Conservation (phyloP, 2,113 vertebrate species). For the Plectropomus leopardus region DNA sequence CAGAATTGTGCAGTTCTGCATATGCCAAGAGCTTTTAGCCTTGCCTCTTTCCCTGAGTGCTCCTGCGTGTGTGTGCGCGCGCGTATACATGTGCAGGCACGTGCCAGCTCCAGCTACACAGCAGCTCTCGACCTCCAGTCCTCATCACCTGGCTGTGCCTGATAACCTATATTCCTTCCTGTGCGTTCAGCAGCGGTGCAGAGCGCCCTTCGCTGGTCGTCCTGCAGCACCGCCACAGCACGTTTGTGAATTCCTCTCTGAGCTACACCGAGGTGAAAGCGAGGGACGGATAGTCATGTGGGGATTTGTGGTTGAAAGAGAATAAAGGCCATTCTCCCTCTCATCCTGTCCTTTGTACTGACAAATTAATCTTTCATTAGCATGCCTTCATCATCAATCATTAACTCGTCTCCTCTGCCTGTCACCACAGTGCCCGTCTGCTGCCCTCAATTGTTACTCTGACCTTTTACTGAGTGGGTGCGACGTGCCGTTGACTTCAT, state of each 20-base stretch:
- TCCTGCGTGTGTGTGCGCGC: slow-evolving; percentile 11
- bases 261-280: slow-evolving; percentile 34
- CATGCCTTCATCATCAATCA: slow-evolving; percentile 87
- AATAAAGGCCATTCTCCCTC: slow-evolving; percentile 31
- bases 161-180: slow-evolving; percentile 39
- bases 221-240: background rate
- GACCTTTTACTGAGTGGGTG: slow-evolving; percentile 69
- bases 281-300: background rate
- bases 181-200: slow-evolving; percentile 21
- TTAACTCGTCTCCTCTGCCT: slow-evolving; percentile 78
- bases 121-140: slow-evolving; percentile 20
- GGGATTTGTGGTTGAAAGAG: slow-evolving; percentile 33
- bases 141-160: slow-evolving; percentile 32
- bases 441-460: slow-evolving; percentile 72
- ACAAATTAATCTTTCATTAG: slow-evolving; percentile 88
- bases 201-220: slow-evolving; percentile 65
- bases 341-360: slow-evolving; percentile 54
- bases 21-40: slow-evolving; percentile 49
- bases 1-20: slow-evolving; percentile 36
- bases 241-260: slow-evolving; percentile 1
- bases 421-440: slow-evolving; percentile 52
- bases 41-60: slow-evolving; percentile 34
- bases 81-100: background rate
- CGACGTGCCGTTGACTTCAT: slow-evolving; percentile 26
- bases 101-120: slow-evolving; percentile 38